These are phyloP conservation scores for Scytalopus superciliaris DNA, from an alignment of 2,113 vertebrate species.

Conservation along the genomic window DNA sequence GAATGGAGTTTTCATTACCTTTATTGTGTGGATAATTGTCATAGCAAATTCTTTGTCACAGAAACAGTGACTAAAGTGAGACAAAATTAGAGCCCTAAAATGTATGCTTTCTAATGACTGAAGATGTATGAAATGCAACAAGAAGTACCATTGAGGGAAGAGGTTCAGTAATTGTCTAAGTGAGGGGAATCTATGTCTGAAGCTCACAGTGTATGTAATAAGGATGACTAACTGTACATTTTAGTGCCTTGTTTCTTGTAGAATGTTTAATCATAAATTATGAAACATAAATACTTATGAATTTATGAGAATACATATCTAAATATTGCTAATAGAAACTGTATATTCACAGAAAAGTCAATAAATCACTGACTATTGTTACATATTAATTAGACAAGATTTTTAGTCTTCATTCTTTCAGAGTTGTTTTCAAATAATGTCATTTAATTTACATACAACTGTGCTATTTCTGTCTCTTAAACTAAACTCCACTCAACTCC, in stretches of 20 bases:
- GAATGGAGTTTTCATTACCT: neutral
- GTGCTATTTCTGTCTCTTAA: slow-evolving; percentile 22
- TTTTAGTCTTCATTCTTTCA: neutral
- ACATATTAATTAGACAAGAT: neutral
- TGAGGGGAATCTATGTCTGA: neutral
- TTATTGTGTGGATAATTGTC: neutral
- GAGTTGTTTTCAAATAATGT: slow-evolving; percentile 12
- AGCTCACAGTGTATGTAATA: neutral
- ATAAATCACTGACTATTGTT: slow-evolving; percentile 47
- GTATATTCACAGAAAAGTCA: slow-evolving; percentile 33
- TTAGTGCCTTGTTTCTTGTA: slow-evolving; percentile 60
- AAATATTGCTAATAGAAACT: slow-evolving; percentile 40
- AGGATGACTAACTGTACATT: slow-evolving; percentile 19
- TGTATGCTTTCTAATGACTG: neutral
- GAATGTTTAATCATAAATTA: slow-evolving; percentile 45
- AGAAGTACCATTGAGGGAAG: neutral
- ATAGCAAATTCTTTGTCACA: neutral
- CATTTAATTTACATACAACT: neutral
- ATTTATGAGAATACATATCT: slow-evolving; percentile 22
- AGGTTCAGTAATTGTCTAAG: neutral
- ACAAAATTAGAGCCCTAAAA: neutral
- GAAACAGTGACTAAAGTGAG: neutral
- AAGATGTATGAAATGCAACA: neutral
- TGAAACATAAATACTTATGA: slow-evolving; percentile 25
- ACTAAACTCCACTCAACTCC: neutral